These are phyloP conservation scores for Brachionus rubens DNA, from an alignment of 1,140 invertebrate species.

Conservation along the genomic window DNA sequence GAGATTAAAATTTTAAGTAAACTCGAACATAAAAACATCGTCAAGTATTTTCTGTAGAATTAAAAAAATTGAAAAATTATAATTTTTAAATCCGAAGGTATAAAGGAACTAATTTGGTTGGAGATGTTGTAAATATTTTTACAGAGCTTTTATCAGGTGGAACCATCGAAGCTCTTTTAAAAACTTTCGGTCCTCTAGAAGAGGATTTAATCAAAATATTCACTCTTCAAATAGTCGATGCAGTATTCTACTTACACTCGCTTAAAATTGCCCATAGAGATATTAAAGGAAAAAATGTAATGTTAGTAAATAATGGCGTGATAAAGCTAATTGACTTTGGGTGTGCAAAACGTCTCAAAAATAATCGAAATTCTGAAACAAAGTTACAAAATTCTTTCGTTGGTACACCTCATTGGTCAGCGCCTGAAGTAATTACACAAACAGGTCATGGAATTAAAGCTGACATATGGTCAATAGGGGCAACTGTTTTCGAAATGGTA, in stretches of 20 bases:
- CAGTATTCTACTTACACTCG: constrained; percentile 68
- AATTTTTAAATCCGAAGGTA: not conserved
- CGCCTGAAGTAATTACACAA: constrained; percentile 95
- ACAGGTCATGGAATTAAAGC: constrained; percentile 86
- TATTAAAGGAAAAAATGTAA: constrained; percentile 67
- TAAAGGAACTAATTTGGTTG: not conserved
- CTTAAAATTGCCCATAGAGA: constrained; percentile 96
- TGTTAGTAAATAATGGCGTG: constrained; percentile 71
- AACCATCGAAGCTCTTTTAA: not conserved
- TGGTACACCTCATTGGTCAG: constrained; percentile 90
- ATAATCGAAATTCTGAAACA: not conserved
- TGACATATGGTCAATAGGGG: constrained; percentile 93
- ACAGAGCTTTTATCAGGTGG: not conserved
- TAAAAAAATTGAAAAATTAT: not conserved
- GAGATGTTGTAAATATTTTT: not conserved
- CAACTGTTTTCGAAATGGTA: constrained; percentile 96
- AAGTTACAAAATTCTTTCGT: not conserved
- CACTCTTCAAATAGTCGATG: not conserved
- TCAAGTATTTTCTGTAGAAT: constrained; percentile 50
- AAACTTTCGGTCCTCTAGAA: not conserved
- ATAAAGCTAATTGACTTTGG: constrained; percentile 99
- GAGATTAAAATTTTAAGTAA: constrained; percentile 58
- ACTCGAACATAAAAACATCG: constrained; percentile 58
- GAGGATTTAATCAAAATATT: not conserved
- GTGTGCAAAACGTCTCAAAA: constrained; percentile 84